Base-by-base conservation (phyloP, 2,113 vertebrate genomes). In the Sphaerodactylus townsendi region DNA sequence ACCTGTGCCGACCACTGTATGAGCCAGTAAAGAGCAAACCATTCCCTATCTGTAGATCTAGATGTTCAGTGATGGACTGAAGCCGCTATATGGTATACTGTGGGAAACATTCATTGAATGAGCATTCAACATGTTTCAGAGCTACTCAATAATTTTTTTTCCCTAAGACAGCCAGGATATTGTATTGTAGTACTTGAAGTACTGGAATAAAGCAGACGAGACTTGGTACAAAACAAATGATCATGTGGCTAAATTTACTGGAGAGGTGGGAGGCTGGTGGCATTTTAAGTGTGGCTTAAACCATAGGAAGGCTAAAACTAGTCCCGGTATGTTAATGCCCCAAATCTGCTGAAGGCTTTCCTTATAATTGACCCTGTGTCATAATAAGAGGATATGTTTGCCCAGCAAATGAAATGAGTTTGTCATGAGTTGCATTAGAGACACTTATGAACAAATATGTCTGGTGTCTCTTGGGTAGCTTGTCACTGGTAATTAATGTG, bases 321-420 rank as follows among this genome's bases (percentile, higher is more conserved):
- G 4, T 70, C 39, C 53, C 39, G 2, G 3, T 78, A 6, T 70
- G 6, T 25, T 44, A 77, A 59, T 30, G 35, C 41, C 50, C 56
- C 23, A 87, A 66, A 66, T 88, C 86, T 86, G n/a, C 86, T 89
- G 50, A 15, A 77, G 91, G 83, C 88, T 89, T 84, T 21, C 53
- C 85, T 59, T 41, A 74, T 86, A 78, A 71, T 71, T 73, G 85
- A 90, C 86, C 86, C 85, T 66, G 79, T 87, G 74, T 62, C 56
- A 82, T 91, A 91, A 88, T 85, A 91, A 89, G 84, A 86, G 93
- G 90, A 92, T 91, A 93, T 91, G 88, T 71, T 90, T 83, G 87
- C 87, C 87, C 87, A 72, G 78, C 86, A 89, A 86, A 84, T 72
- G 79, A 79, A 79, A 89, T 87, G 53, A 82, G 70, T 78, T 82